Base-by-base conservation (phyloP, 2,797 vertebrate genomes). In the Apodemus agrarius region DNA sequence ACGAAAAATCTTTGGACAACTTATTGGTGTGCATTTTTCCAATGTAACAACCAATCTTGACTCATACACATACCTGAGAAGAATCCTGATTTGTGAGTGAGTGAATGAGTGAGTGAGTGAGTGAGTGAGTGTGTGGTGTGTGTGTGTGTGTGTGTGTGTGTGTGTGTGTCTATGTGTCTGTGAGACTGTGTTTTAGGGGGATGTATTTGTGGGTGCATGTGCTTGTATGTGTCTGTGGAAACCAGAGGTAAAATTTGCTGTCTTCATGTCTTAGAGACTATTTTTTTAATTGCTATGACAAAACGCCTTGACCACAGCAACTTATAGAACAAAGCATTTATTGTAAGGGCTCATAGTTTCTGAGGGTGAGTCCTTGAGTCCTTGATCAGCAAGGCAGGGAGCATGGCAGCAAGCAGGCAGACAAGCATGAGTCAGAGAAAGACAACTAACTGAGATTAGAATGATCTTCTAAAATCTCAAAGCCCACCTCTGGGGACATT, bases 11-110 rank as follows among this genome's bases (percentile, higher is more conserved):
- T 92, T 88, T 94, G n/a, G 57, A 89, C 29, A 92, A 91, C 69
- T 69, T 43, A 46, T 40, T 26, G 43, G 21, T 72, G 8, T 88
- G 10, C 75, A 43, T 92, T 89, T 85, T 81, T 95, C 7, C 31
- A 95, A 59, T 43, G 69, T 89, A 95, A 86, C 65, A 8, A 80
- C 17, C n/a, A 88, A 75, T 86, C 34, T 89, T 83, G 24, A 93
- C 46, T 95, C 29, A 88, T 84, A 90, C 69, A 46, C 72, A 84
- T 63, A 85, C 43, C 61, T 94, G 65, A 93, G 43, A 95, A 95
- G 61, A 93, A 34, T 34, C 11, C 65, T 96, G 89, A 67, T 54
- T 79, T 91, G 94, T 92, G 34, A n/a, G 29, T 65, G 37, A 29
- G 16, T 22, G 12, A 2, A 4, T 49, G 34, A 26, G 49, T 52